A percentile compares a stretch with the other conserved stretches of the same genome.
These are phyloP conservation scores for Aythya fuligula DNA, from an alignment of 2,797 vertebrate genomes.

Conservation along the genomic window DNA sequence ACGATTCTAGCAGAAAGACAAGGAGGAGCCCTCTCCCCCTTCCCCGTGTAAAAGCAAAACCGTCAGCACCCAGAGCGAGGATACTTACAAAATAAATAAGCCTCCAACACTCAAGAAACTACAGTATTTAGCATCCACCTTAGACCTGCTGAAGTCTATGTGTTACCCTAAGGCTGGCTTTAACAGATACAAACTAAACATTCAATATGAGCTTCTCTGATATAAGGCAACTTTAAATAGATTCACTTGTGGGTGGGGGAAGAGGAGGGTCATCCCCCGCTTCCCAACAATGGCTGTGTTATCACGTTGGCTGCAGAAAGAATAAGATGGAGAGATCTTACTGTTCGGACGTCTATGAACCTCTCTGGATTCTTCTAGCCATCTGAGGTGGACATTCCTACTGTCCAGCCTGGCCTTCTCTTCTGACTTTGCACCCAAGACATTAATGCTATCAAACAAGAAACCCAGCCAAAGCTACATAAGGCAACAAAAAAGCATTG, in stretches of 20 bases:
- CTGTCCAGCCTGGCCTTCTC: conserved; percentile 57
- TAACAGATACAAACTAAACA: conserved; percentile 77
- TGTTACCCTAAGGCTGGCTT: conserved; percentile 76
- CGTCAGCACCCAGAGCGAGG: neutral
- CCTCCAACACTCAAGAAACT: conserved; percentile 56
- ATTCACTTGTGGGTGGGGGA: conserved; percentile 60
- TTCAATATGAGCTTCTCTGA: conserved; percentile 77
- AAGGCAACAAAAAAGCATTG: conserved; percentile 85
- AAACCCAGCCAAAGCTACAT: conserved; percentile 83
- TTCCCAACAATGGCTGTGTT: conserved; percentile 73
- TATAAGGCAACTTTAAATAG: conserved; percentile 84
- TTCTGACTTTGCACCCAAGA: conserved; percentile 70
- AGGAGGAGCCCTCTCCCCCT: conserved; percentile 47
- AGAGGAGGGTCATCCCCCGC: conserved; percentile 16
- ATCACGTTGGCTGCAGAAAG: conserved; percentile 60
- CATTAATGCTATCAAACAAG: conserved; percentile 75
- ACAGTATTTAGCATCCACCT: conserved; percentile 62
- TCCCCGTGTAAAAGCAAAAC: neutral
- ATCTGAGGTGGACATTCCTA: conserved; percentile 42
- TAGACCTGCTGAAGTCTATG: conserved; percentile 66
- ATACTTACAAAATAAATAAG: conserved; percentile 68
- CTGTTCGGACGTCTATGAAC: conserved; percentile 16
- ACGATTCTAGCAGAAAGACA: conserved; percentile 50
- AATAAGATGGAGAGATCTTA: conserved; percentile 53
- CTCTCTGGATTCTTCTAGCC: conserved; percentile 50